A percentile compares a stretch with the other conserved stretches of the same genome.
Evolutionary conservation across 1,140 invertebrate genomes (phyloP).

Genomic region (Bradynema listronoti): DNA sequence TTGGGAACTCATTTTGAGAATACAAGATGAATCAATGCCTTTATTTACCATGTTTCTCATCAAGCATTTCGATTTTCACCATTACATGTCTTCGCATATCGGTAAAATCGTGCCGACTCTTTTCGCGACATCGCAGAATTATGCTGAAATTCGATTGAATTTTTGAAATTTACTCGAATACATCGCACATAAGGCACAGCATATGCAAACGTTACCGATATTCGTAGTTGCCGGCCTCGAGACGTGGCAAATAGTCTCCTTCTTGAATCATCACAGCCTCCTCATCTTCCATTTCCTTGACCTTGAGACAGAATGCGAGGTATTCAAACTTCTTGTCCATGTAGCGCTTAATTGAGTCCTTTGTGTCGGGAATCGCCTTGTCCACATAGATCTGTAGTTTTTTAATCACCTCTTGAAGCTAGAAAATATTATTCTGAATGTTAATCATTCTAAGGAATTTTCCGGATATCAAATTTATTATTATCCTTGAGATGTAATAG

Average conservation of each 20-base stretch:
- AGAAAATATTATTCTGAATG: no score
- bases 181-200: neutral
- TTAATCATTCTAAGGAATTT: neutral
- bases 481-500: neutral
- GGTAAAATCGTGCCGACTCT: conserved; percentile 81
- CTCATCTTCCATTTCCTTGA: conserved; percentile 93
- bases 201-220: conserved; percentile 67
- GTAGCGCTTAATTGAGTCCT: conserved; percentile 33
- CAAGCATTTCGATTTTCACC: conserved; percentile 89
- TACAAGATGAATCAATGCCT: neutral
- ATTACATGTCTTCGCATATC: conserved; percentile 85
- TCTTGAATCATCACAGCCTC: conserved; percentile 83
- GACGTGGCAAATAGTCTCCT: conserved; percentile 80
- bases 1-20: conserved; percentile 4
- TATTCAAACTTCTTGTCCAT: conserved; percentile 46
- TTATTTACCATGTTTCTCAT: conserved; percentile 77
- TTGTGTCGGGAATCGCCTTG: conserved; percentile 42
- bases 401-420: conserved; percentile 25
- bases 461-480: neutral
- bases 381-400: conserved; percentile 26
- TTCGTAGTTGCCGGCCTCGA: conserved; percentile 98
- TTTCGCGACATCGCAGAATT: conserved; percentile 85
- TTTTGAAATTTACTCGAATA: neutral
- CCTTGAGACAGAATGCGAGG: conserved; percentile 85
- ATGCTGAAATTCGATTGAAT: conserved; percentile 59